phyloP scores from a whole-genome alignment of 2,888 invertebrate species.

The Cotesia congregata region DNA sequence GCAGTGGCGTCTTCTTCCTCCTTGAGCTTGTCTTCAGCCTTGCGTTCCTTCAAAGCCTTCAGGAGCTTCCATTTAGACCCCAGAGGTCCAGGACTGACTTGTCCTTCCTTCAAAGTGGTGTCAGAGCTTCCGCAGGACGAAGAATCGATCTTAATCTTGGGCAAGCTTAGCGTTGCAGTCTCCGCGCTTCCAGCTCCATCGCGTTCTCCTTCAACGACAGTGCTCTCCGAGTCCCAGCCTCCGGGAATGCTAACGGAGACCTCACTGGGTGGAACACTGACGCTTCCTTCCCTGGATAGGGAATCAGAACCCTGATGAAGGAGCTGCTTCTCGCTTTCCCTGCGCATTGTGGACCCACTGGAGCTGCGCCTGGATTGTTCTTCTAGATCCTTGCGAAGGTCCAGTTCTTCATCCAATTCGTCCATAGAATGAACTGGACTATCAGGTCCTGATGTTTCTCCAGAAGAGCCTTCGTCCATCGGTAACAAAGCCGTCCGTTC shows the following conservation, averaged over 20 bases:
- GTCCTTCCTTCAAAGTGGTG: conserved; percentile 67
- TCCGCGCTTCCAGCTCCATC: conserved; percentile 63
- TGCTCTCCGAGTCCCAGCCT: conserved; percentile 69
- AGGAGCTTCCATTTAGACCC: conserved; percentile 93
- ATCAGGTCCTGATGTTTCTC: conserved; percentile 91
- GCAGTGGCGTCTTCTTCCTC: conserved; percentile 67
- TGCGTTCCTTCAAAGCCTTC: conserved; percentile 89
- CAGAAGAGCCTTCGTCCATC: conserved; percentile 78
- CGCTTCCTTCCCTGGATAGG: conserved; percentile 68
- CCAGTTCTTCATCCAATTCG: conserved; percentile 78
- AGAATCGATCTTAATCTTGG: conserved; percentile 72
- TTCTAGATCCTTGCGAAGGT: conserved; percentile 70
- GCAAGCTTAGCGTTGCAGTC: conserved; percentile 67
- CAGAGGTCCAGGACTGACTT: conserved; percentile 72
- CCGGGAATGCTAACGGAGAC: conserved; percentile 68
- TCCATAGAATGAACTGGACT: conserved; percentile 83
- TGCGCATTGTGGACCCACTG: conserved; percentile 68
- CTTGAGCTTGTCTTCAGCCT: conserved; percentile 87
- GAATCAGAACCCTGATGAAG: conserved; percentile 65
- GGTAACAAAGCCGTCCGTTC: conserved; percentile 56
- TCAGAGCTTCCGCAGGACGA: conserved; percentile 66
- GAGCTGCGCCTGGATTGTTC: conserved; percentile 66
- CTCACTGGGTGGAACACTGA: conserved; percentile 69
- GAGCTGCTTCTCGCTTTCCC: conserved; percentile 58
- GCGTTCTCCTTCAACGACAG: conserved; percentile 65